Conservation (phyloP, 2,888 invertebrate genomes). For the Coelinius sp. region DNA sequence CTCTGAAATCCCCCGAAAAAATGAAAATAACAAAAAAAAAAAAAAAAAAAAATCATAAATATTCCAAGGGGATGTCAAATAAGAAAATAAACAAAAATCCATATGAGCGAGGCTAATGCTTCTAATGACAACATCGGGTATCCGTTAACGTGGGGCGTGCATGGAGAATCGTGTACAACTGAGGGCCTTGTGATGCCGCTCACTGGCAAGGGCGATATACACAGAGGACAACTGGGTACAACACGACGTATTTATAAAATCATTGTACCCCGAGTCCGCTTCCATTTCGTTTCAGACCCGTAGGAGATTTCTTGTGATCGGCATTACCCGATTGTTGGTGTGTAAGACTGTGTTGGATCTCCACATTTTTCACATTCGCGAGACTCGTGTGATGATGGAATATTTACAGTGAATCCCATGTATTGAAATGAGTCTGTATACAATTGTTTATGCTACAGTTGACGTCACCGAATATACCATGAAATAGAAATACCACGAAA, state of each 20-base stretch:
- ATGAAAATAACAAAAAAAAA: slow-evolving; percentile 9
- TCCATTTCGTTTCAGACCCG: slow-evolving; percentile 29
- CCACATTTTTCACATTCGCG: no score
- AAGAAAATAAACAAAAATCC: slow-evolving; percentile 27
- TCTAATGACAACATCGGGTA: slow-evolving; percentile 60
- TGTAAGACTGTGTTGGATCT: slow-evolving; percentile 24
- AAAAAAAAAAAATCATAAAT: slow-evolving; percentile 23
- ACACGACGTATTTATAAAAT: slow-evolving; percentile 11
- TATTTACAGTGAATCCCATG: no score
- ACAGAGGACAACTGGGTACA: background rate
- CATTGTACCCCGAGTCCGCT: slow-evolving; percentile 25
- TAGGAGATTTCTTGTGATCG: slow-evolving; percentile 39
- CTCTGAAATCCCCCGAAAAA: no score
- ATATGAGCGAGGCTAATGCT: slow-evolving; percentile 57
- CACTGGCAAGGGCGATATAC: slow-evolving; percentile 26
- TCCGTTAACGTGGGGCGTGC: slow-evolving; percentile 51
- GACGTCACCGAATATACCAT: no score
- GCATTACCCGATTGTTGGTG: slow-evolving; percentile 40
- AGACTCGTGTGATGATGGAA: background rate
- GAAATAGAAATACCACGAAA: no score
- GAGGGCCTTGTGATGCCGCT: slow-evolving; percentile 39
- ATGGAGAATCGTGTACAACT: slow-evolving; percentile 48
- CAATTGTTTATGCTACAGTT: no score
- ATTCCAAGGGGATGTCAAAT: background rate
- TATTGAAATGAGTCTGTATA: no score